These are phyloP conservation scores for Seira musarum DNA, from an alignment of 2,888 invertebrate genomes.

Conservation along the genomic window DNA sequence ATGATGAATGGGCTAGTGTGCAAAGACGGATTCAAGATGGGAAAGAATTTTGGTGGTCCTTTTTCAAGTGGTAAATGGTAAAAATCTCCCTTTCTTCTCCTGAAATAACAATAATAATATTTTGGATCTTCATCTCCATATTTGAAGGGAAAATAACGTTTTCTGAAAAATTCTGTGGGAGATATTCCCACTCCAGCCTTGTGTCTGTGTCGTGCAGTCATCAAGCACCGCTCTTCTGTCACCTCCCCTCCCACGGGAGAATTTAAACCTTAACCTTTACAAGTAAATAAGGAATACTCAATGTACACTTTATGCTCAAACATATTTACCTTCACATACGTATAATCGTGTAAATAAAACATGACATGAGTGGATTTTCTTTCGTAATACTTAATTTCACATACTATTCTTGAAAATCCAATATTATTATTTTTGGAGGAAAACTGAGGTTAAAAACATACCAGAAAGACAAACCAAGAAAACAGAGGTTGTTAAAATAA, in stretches of 20 bases:
- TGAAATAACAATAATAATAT: not conserved
- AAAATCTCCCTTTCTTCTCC: slow-evolving; percentile 21
- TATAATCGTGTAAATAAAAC: not conserved
- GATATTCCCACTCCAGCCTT: not conserved
- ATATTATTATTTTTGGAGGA: slow-evolving; percentile 21
- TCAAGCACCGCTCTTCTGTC: slow-evolving; percentile 12
- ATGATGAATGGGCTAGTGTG: not conserved
- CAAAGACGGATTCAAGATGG: not conserved
- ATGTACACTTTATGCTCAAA: not conserved
- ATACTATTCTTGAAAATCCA: not conserved
- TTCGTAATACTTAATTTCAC: too few relatives aligned
- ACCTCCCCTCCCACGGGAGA: slow-evolving; percentile 39
- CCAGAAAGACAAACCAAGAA: slow-evolving; percentile 35
- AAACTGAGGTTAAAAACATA: slow-evolving; percentile 2
- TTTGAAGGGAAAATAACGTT: not conserved
- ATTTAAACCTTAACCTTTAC: slow-evolving; percentile 36
- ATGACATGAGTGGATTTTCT: too few relatives aligned
- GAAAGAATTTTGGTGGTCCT: slow-evolving; percentile 27
- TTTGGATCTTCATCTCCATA: not conserved
- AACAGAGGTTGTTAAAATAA: slow-evolving; percentile 27
- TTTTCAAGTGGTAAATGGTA: not conserved
- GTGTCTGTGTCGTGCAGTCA: too few relatives aligned
- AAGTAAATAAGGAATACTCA: slow-evolving; percentile 22
- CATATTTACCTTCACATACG: not conserved
- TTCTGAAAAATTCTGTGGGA: too few relatives aligned